These are phyloP conservation scores for Bujurquina vittata DNA, from an alignment of 2,113 vertebrate genomes.

Conservation along the genomic window DNA sequence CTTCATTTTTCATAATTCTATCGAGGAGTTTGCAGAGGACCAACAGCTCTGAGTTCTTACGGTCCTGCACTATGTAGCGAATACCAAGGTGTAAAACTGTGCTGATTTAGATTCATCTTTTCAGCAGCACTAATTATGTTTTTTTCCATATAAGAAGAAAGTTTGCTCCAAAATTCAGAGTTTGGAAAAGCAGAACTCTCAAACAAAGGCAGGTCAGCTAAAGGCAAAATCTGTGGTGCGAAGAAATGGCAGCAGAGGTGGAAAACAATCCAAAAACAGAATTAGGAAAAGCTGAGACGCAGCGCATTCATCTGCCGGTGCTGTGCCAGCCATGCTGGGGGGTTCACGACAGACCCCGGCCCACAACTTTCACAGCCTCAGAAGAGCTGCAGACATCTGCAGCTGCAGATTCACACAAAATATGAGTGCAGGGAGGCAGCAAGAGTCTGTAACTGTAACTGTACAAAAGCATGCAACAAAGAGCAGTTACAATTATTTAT, in stretches of 20 bases:
- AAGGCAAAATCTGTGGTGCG: neutral
- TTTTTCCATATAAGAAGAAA: neutral
- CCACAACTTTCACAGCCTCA: neutral
- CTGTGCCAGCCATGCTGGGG: neutral
- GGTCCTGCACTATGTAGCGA: neutral
- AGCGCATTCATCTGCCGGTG: neutral
- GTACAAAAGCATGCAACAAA: neutral
- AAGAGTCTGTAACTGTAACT: neutral
- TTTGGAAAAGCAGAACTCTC: neutral
- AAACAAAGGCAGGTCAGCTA: neutral
- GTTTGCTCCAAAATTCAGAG: neutral
- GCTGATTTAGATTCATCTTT: neutral
- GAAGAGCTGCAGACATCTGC: neutral
- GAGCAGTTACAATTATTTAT: neutral
- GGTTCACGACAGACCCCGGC: neutral
- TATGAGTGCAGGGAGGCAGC: neutral
- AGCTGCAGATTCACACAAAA: neutral
- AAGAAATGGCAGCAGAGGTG: neutral
- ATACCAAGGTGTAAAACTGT: neutral
- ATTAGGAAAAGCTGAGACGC: neutral
- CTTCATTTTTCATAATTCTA: conserved; percentile 65
- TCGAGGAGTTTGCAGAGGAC: conserved; percentile 35
- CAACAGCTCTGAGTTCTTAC: neutral
- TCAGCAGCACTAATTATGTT: neutral
- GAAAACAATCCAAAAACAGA: neutral